These are phyloP conservation scores for Limnephilus lunatus DNA, from an alignment of 2,888 invertebrate genomes.

Conservation along the genomic window DNA sequence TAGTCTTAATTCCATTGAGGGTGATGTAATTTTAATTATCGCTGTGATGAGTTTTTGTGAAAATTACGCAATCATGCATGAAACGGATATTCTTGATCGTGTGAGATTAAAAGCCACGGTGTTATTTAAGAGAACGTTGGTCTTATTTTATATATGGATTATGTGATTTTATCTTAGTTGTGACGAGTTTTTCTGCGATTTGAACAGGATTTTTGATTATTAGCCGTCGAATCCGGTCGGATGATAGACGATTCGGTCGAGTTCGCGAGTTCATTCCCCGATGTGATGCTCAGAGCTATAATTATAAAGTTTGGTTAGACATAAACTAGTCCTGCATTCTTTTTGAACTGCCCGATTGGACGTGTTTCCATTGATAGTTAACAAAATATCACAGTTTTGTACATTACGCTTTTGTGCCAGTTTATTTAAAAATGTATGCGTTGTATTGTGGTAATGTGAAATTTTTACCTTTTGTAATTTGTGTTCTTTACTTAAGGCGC, in stretches of 20 bases:
- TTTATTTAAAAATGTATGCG: too few relatives aligned
- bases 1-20: background rate
- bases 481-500: too few relatives aligned
- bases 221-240: background rate
- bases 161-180: background rate
- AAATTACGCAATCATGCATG: background rate
- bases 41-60: background rate
- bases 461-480: too few relatives aligned
- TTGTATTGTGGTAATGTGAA: too few relatives aligned
- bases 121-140: background rate
- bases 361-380: background rate
- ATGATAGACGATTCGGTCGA: background rate
- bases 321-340: background rate
- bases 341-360: background rate
- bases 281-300: background rate
- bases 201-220: slow-evolving; percentile 10
- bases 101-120: too few relatives aligned
- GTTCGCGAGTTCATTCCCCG: background rate
- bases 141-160: background rate
- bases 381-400: too few relatives aligned
- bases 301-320: background rate
- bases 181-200: background rate
- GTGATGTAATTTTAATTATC: background rate
- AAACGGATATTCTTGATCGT: background rate
- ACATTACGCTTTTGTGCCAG: too few relatives aligned